Conservation (phyloP, 2,113 vertebrate genomes). For the Arvicanthis niloticus region DNA sequence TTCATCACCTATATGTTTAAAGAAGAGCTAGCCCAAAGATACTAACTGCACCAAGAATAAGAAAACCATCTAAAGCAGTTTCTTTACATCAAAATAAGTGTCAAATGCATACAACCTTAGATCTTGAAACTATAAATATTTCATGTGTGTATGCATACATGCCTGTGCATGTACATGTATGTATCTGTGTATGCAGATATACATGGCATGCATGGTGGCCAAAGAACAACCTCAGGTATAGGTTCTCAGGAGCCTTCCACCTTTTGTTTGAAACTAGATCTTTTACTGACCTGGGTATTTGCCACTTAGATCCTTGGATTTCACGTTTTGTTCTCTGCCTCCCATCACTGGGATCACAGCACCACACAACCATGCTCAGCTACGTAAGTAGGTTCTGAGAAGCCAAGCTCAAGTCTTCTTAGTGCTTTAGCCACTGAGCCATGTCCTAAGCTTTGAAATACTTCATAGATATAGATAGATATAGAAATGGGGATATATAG, state of each 20-base stretch:
- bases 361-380: neutral
- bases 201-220: neutral
- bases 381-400: neutral
- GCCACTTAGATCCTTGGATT: neutral
- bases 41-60: constrained; percentile 25
- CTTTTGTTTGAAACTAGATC: neutral
- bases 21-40: constrained; percentile 69
- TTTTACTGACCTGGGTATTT: neutral
- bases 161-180: too few relatives aligned
- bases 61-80: constrained; percentile 33
- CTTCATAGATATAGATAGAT: neutral
- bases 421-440: neutral
- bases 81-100: constrained; percentile 69
- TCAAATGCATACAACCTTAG: constrained; percentile 71
- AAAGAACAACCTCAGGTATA: neutral
- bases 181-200: neutral
- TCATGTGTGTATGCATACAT: neutral
- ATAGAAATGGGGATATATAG: neutral
- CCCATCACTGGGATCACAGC: neutral
- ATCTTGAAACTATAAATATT: constrained; percentile 62
- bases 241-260: neutral
- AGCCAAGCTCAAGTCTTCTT: neutral
- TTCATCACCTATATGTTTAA: constrained; percentile 69
- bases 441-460: neutral
- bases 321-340: too few relatives aligned